Evolutionary conservation across 2,888 invertebrate genomes (phyloP).

Genomic region (Oegoconia quadripuncta): DNA sequence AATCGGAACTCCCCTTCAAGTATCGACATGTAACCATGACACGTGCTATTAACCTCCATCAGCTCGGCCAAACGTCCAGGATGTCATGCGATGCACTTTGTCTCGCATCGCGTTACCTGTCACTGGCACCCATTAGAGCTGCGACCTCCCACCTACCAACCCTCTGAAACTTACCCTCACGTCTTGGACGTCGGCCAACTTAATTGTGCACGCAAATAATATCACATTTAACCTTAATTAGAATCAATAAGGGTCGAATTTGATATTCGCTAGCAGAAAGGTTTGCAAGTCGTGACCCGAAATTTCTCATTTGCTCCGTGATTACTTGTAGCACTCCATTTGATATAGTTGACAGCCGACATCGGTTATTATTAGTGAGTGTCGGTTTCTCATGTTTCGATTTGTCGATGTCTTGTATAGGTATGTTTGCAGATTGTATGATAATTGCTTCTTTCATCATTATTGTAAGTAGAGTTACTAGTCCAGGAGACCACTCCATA

Average conservation of each 20-base stretch:
- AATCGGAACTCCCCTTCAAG: conserved; percentile 4
- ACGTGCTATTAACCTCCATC: conserved; percentile 42
- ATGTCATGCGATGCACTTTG: conserved; percentile 63
- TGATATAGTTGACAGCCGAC: conserved; percentile 52
- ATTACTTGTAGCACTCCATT: conserved; percentile 55
- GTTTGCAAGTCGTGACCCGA: conserved; percentile 49
- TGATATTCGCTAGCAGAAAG: conserved; percentile 24
- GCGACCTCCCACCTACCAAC: conserved; percentile 62
- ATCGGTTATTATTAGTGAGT: conserved; percentile 56
- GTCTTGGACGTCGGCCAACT: conserved; percentile 47
- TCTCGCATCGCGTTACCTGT: conserved; percentile 70
- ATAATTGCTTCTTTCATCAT: background rate
- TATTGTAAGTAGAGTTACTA: too few relatives aligned
- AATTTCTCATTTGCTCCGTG: conserved; percentile 70
- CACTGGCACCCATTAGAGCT: conserved; percentile 68
- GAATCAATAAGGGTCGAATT: conserved; percentile 37
- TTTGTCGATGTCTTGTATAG: conserved; percentile 14
- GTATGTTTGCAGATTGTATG: background rate
- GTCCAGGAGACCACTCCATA: too few relatives aligned
- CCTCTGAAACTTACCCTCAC: conserved; percentile 58
- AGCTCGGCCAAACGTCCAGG: conserved; percentile 28
- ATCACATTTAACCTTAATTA: conserved; percentile 19
- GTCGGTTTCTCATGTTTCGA: conserved; percentile 42
- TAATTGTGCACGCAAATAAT: conserved; percentile 35
- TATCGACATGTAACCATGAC: conserved; percentile 22